Conservation (phyloP, 2,113 vertebrate species). For the Dendrocopos noguchii region DNA sequence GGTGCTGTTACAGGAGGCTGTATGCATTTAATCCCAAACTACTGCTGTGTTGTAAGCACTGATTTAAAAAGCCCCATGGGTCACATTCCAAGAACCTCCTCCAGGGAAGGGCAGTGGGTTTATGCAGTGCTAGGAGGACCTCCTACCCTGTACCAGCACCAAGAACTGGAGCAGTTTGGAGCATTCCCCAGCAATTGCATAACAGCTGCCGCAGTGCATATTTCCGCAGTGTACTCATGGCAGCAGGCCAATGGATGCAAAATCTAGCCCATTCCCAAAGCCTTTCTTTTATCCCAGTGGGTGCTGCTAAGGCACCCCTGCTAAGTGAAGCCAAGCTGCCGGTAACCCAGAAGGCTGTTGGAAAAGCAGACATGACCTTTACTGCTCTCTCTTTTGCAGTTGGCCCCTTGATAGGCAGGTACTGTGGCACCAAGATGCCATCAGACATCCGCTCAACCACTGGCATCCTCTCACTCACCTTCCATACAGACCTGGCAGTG, state of each 20-base stretch:
- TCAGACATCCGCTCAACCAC: slow-evolving; percentile 93
- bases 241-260: not conserved
- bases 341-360: not conserved
- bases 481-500: slow-evolving; percentile 97
- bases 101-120: not conserved
- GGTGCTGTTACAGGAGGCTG: not conserved
- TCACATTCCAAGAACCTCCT: not conserved
- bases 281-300: not conserved
- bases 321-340: not conserved
- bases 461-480: slow-evolving; percentile 91
- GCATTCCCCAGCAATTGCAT: slow-evolving; percentile 21
- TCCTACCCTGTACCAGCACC: not conserved
- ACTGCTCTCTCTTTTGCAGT: slow-evolving; percentile 78
- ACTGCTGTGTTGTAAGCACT: not conserved
- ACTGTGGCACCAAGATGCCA: slow-evolving; percentile 92
- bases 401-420: slow-evolving; percentile 94
- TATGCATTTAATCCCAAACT: not conserved
- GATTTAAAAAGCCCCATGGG: not conserved
- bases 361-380: not conserved
- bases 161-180: not conserved
- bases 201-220: not conserved
- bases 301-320: not conserved
- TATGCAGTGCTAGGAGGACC: not conserved
- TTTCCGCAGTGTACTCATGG: not conserved
- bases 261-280: not conserved